These are phyloP conservation scores for Diogma glabrata DNA, from an alignment of 2,888 invertebrate species.

Conservation along the genomic window DNA sequence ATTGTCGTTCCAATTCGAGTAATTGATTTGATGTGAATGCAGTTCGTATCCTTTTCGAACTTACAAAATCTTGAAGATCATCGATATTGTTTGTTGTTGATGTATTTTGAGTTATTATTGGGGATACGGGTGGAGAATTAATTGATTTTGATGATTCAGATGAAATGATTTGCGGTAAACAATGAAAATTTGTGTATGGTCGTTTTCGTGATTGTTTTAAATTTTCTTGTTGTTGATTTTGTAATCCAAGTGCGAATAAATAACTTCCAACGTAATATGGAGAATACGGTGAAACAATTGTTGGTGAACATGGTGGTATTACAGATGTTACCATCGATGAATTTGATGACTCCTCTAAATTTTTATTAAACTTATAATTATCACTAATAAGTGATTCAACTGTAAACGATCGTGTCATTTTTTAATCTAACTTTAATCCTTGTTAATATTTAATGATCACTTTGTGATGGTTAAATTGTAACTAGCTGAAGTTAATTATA, in stretches of 20 bases:
- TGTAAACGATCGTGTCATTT: constrained; percentile 71
- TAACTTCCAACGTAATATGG: constrained; percentile 52
- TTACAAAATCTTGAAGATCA: background rate
- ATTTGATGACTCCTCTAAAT: constrained; percentile 26
- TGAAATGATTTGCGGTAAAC: background rate
- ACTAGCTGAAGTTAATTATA: too few relatives aligned
- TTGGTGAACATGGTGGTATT: constrained; percentile 35
- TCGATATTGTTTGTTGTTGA: constrained; percentile 34
- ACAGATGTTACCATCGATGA: constrained; percentile 35
- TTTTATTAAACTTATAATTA: constrained; percentile 10
- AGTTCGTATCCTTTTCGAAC: constrained; percentile 74
- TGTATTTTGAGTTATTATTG: constrained; percentile 43
- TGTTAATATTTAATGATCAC: constrained; percentile 3
- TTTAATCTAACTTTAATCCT: constrained; percentile 20
- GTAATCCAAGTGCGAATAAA: constrained; percentile 50
- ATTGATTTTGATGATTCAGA: background rate
- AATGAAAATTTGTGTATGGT: constrained; percentile 14
- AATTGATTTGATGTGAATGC: constrained; percentile 88
- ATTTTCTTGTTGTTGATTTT: constrained; percentile 42
- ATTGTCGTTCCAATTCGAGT: constrained; percentile 79
- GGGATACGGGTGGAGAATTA: constrained; percentile 22
- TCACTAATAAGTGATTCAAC: constrained; percentile 68
- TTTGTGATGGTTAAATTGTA: background rate
- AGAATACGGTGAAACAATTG: constrained; percentile 47
- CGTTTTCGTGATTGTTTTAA: constrained; percentile 23